Percentiles rank a stretch among this genome's conserved stretches.
Conservation (phyloP, 30 jellyfish, hydroid and myxozoan species). For the Turritopsis dohrnii region DNA sequence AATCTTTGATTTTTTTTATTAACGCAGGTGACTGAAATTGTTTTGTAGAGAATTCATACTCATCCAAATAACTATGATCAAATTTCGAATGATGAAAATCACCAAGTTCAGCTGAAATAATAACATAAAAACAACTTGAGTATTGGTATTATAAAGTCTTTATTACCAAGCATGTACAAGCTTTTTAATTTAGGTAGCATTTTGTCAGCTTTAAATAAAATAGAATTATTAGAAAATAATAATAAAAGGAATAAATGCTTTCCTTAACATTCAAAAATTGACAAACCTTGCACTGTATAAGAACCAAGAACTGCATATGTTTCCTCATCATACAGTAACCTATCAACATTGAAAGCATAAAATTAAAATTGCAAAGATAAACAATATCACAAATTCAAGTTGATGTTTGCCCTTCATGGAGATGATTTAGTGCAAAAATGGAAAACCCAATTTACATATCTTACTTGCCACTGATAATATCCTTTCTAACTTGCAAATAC, state of each 20-base stretch:
- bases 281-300: constrained; percentile 76
- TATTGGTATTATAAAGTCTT: too few species aligned
- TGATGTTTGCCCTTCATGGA: background rate
- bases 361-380: background rate
- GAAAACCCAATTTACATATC: too few species aligned
- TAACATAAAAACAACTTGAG: too few species aligned
- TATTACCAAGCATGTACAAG: too few species aligned
- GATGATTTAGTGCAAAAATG: too few species aligned
- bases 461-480: constrained; percentile 67
- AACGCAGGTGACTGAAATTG: constrained; percentile 44
- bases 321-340: constrained; percentile 9
- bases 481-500: constrained; percentile 75
- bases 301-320: constrained; percentile 53
- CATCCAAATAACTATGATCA: constrained; percentile 53
- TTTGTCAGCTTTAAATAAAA: too few species aligned
- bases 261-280: background rate
- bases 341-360: background rate
- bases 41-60: constrained; percentile 74
- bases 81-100: constrained; percentile 56
- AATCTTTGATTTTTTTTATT: constrained; percentile 37
- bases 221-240: too few species aligned
- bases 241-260: background rate
- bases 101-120: constrained; percentile 80
- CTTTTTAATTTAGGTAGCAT: too few species aligned
- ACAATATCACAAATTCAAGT: background rate